phyloP scores from a whole-genome alignment of 2,797 vertebrate species.

The Tympanoctomys barrerae region DNA sequence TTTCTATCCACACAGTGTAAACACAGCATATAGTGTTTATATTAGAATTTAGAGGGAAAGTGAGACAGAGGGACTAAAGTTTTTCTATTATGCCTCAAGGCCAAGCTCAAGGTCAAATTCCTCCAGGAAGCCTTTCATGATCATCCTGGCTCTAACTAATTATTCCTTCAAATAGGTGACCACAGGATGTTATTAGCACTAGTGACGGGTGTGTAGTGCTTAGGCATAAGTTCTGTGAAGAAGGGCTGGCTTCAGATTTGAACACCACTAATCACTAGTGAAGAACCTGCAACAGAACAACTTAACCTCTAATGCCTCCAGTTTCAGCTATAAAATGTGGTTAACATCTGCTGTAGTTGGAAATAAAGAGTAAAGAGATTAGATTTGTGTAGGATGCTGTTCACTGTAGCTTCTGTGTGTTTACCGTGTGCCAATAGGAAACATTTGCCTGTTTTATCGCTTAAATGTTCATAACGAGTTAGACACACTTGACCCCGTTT shows the following conservation, averaged over 20 bases:
- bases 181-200: background rate
- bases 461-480: background rate
- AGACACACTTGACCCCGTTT: background rate
- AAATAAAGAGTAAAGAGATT: background rate
- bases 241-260: background rate
- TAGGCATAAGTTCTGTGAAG: background rate
- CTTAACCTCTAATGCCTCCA: background rate
- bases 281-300: background rate
- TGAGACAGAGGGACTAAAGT: background rate
- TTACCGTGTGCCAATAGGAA: background rate
- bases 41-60: constrained; percentile 16
- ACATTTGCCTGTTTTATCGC: background rate
- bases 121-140: constrained; percentile 60
- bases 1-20: constrained; percentile 32
- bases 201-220: background rate
- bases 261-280: background rate
- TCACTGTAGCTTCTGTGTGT: background rate
- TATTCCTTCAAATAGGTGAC: background rate
- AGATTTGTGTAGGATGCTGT: fast-evolving
- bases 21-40: constrained; percentile 48
- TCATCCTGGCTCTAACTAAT: constrained; percentile 10
- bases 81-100: constrained; percentile 61
- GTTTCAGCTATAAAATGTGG: background rate
- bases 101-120: constrained; percentile 61
- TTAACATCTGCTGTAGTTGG: background rate